Percentiles rank a stretch among this genome's conserved stretches.
Conservation (phyloP, 2,888 invertebrate species). For the Polylopha cassiicola region DNA sequence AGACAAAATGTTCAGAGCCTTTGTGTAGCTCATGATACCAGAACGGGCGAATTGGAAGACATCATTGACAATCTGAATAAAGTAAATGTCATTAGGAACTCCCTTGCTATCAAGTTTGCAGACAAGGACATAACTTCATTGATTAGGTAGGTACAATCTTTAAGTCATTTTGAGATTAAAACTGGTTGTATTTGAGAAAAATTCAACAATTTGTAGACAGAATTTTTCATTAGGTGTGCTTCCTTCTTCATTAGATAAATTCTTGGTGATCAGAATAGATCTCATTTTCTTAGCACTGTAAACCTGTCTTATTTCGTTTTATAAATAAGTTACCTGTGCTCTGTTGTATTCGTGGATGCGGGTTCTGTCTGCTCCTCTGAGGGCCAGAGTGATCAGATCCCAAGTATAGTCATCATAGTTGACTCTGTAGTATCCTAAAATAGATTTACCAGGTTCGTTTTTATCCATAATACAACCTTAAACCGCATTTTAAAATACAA, state of each 20-base stretch:
- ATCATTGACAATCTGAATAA: conserved; percentile 83
- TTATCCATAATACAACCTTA: background rate
- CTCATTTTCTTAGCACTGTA: background rate
- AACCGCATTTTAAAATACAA: too few species aligned
- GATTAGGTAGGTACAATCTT: too few species aligned
- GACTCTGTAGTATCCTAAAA: conserved; percentile 81
- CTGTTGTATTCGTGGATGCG: conserved; percentile 81
- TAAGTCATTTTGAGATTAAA: too few species aligned
- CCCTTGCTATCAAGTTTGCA: too few species aligned
- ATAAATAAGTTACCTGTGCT: conserved; percentile 78
- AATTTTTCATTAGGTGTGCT: too few species aligned
- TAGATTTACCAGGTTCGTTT: conserved; percentile 6
- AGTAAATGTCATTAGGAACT: too few species aligned
- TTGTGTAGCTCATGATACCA: conserved; percentile 76
- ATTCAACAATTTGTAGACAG: too few species aligned
- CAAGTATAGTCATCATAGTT: conserved; percentile 80
- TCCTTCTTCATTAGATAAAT: too few species aligned
- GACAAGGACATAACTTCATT: too few species aligned
- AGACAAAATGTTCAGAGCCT: conserved; percentile 80
- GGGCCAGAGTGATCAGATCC: conserved; percentile 63
- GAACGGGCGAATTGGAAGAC: conserved; percentile 84
- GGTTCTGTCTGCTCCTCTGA: conserved; percentile 45
- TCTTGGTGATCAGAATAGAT: background rate
- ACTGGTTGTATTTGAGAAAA: too few species aligned
- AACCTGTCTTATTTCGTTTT: background rate